A percentile compares a stretch with the other conserved stretches of the same genome.
Evolutionary conservation across 2,113 vertebrate genomes (phyloP).

Genomic region (Tichodroma muraria): DNA sequence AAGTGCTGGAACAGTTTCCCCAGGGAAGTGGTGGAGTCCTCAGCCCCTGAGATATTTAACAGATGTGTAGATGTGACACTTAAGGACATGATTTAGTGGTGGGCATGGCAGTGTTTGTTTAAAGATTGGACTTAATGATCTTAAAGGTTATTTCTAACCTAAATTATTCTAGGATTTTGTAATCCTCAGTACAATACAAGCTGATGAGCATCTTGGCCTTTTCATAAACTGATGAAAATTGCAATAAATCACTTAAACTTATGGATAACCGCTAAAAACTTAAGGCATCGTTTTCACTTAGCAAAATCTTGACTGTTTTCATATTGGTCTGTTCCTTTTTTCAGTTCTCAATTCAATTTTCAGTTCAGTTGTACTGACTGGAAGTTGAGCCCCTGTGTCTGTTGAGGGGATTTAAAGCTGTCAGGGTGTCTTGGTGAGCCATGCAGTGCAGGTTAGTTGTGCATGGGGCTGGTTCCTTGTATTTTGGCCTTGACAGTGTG

Average conservation of each 20-base stretch:
- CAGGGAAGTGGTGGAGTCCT: not conserved
- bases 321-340: conserved; percentile 13
- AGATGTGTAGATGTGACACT: not conserved
- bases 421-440: not conserved
- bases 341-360: conserved; percentile 16
- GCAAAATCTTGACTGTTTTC: not conserved
- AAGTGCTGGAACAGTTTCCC: not conserved
- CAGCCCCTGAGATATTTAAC: not conserved
- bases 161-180: not conserved
- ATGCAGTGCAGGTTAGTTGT: not conserved
- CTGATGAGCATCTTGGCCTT: not conserved
- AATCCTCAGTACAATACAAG: not conserved
- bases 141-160: not conserved
- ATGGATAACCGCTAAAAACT: not conserved
- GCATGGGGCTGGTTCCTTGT: not conserved
- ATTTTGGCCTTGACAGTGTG: not conserved
- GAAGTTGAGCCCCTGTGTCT: not conserved
- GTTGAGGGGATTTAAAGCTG: not conserved
- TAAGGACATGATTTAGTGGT: not conserved
- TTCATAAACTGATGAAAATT: not conserved
- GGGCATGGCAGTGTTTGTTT: not conserved
- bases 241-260: not conserved
- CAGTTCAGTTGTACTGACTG: conserved; percentile 22
- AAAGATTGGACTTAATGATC: not conserved
- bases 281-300: not conserved